Evolutionary conservation across 2,888 invertebrate genomes (phyloP).

Genomic region (Apodemia hepburni): DNA sequence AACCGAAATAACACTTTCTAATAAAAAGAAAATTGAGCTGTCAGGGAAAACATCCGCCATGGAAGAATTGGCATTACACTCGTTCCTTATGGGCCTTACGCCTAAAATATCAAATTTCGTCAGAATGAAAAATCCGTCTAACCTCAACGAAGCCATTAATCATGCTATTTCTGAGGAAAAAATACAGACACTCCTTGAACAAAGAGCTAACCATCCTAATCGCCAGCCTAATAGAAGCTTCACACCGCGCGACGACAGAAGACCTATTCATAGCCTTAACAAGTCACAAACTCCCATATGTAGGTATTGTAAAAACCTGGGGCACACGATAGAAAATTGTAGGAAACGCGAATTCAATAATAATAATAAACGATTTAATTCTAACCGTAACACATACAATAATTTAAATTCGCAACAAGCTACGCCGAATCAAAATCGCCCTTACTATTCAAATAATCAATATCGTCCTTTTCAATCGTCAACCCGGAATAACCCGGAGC

Average conservation of each 20-base stretch:
- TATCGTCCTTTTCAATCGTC: not conserved
- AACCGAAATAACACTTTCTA: not conserved
- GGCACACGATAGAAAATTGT: not conserved
- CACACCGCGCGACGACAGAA: not conserved
- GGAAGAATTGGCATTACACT: slow-evolving; percentile 19
- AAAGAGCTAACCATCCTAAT: not conserved
- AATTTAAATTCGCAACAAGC: not conserved
- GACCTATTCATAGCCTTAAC: not conserved
- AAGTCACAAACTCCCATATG: not conserved
- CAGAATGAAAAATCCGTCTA: slow-evolving; percentile 3
- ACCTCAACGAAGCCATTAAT: slow-evolving; percentile 21
- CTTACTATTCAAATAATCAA: not conserved
- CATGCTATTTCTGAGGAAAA: slow-evolving; percentile 16
- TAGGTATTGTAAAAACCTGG: not conserved
- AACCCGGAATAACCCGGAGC: not conserved
- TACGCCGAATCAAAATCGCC: not conserved
- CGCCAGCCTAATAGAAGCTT: not conserved
- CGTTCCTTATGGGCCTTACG: slow-evolving; percentile 12
- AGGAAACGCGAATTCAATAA: not conserved
- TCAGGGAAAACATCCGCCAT: slow-evolving; percentile 12
- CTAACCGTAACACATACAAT: not conserved
- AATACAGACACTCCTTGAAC: slow-evolving; percentile 3
- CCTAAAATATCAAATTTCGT: slow-evolving; percentile 18
- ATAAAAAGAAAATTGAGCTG: slow-evolving; percentile 1
- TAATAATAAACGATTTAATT: not conserved